phyloP scores from a whole-genome alignment of 2,888 invertebrate genomes.

The Drosophila atroscutellata region DNA sequence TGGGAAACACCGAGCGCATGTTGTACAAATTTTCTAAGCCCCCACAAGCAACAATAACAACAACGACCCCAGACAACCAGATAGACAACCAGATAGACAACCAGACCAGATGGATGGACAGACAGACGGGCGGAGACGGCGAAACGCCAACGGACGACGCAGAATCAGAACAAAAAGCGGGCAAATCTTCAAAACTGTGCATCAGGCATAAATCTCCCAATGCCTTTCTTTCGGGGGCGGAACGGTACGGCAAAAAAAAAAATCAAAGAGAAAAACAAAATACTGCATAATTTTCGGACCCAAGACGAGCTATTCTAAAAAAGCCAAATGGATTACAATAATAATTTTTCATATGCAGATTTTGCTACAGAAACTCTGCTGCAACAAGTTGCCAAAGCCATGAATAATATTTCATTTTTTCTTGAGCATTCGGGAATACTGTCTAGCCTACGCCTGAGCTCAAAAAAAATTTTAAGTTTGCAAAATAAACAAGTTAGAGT shows the following conservation, averaged over 20 bases:
- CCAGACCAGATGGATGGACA: conserved; percentile 16
- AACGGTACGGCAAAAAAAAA: conserved; percentile 25
- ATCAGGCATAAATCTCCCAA: conserved; percentile 71
- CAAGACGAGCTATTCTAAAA: conserved; percentile 36
- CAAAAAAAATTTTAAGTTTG: background rate
- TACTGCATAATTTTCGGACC: conserved; percentile 77
- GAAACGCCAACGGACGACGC: conserved; percentile 65
- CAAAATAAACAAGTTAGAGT: background rate
- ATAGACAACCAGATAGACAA: conserved; percentile 17
- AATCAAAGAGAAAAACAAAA: conserved; percentile 75
- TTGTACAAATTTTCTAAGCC: conserved; percentile 75
- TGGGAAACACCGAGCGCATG: conserved; percentile 76
- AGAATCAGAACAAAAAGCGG: conserved; percentile 62
- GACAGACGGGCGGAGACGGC: conserved; percentile 24
- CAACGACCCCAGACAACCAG: conserved; percentile 20
- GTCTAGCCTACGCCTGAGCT: conserved; percentile 55
- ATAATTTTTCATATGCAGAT: conserved; percentile 81
- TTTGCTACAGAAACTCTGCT: conserved; percentile 63
- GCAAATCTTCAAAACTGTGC: conserved; percentile 71
- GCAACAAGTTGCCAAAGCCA: conserved; percentile 79
- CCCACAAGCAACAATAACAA: conserved; percentile 64
- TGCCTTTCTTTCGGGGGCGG: conserved; percentile 77
- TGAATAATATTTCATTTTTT: conserved; percentile 79
- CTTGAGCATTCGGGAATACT: conserved; percentile 53
- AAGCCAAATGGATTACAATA: conserved; percentile 80